Base-by-base conservation (phyloP, 2,888 invertebrate species). In the Phlogophora meticulosa region DNA sequence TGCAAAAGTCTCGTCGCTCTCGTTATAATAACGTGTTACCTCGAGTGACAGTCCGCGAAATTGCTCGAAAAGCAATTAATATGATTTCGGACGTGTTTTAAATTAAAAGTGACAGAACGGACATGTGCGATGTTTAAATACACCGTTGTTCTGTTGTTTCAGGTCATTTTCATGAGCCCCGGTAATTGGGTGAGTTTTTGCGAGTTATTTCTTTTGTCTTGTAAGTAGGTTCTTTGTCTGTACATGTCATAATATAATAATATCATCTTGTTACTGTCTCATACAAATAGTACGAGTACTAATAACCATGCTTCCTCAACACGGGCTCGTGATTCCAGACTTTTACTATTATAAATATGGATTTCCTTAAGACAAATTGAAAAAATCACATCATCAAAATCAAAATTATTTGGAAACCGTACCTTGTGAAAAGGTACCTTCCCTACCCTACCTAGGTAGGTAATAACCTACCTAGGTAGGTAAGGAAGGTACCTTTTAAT, bases 51-150 rank as follows among this genome's bases (percentile, higher is more conserved):
- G 87, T 80, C 86, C 88, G 89, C 89, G 84, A 92, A 92, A 92
- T 92, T 92, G 89, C 89, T 86, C 89, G 88, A 90, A 91, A 90
- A 88, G 87, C 89, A 91, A 92, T 92, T 91, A 91, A 91, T 91
- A 87, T 83, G 83, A 74, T 72, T 78, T 81, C 76, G 72, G 77
- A 82, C 78, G 75, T 70, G 70, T 82, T 81, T 86, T 82, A 85
- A 85, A 85, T 87, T 81, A 83, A 75, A 81, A 80, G 71, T 74
- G 77, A 81, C 83, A 66, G 68, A 72, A 78, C 79, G 72, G 74
- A 81, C 79, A 60, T 53, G 78, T 74, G 81, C 81, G 71, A 88
- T 80, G 81, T 81, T 80, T 78, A 79, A 81, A 78, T 80, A 60
- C 75, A 72, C 69, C 71, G 64, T 72, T 58, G 73, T 72, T 71